Percentiles rank a stretch among this genome's conserved stretches.
Evolutionary conservation across 2,113 vertebrate species (phyloP).

Genomic region (Phylloscopus trochilus): DNA sequence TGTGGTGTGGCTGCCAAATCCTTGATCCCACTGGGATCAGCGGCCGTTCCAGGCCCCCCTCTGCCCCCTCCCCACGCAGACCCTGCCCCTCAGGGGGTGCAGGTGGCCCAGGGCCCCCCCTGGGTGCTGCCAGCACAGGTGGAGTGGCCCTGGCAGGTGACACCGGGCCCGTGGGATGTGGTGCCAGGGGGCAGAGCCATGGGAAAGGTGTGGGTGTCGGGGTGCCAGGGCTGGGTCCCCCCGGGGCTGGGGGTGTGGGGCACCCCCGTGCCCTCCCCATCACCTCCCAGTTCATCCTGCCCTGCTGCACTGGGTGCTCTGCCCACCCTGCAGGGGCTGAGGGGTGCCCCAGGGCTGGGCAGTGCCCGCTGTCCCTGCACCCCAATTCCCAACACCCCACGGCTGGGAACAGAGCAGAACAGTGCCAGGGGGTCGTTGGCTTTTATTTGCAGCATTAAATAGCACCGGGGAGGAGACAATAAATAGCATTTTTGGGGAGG

Average conservation of each 20-base stretch:
- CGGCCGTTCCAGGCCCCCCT: background rate
- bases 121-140: background rate
- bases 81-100: background rate
- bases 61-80: background rate
- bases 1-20: background rate
- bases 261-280: background rate
- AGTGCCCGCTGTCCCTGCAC: background rate
- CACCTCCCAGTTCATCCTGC: background rate
- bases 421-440: rapidly evolving
- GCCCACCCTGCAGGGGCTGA: rapidly evolving
- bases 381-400: background rate
- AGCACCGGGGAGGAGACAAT: background rate
- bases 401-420: background rate
- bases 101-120: background rate
- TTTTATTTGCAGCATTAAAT: slow-evolving; percentile 30
- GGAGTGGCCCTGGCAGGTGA: background rate
- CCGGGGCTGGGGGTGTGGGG: background rate
- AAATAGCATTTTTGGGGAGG: background rate
- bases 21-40: background rate
- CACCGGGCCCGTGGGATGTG: background rate
- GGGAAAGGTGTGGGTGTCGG: background rate
- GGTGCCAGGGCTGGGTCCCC: background rate
- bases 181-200: background rate
- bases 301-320: background rate
- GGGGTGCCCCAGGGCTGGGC: background rate